These are phyloP conservation scores for Drusus annulatus DNA, from an alignment of 1,140 invertebrate genomes.

Conservation along the genomic window DNA sequence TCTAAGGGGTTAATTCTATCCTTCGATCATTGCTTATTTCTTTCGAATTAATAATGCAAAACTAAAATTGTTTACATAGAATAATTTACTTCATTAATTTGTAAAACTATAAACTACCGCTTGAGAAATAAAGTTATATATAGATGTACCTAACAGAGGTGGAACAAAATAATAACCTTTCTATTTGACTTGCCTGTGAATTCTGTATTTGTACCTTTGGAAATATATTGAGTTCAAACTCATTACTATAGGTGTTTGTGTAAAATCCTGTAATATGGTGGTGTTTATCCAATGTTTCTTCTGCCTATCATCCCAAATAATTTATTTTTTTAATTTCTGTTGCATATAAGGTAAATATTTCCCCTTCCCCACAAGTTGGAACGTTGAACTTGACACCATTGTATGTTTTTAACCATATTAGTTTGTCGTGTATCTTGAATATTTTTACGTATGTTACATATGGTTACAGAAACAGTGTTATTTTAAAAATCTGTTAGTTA, in stretches of 20 bases:
- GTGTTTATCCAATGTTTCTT: background rate
- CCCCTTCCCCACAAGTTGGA: background rate
- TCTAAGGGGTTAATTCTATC: background rate
- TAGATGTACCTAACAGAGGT: background rate
- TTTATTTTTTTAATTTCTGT: background rate
- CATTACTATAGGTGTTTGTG: background rate
- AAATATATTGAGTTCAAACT: too few species aligned
- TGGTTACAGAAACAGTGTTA: conserved; percentile 24
- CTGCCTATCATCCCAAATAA: background rate
- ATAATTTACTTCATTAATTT: background rate
- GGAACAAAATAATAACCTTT: background rate
- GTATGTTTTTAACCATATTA: conserved; percentile 3
- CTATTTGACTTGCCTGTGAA: too few species aligned
- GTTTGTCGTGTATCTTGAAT: conserved; percentile 7
- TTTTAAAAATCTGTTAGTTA: conserved; percentile 34
- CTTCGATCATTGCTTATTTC: background rate
- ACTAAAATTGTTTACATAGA: background rate
- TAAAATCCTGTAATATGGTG: background rate
- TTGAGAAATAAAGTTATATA: background rate
- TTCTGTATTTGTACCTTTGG: too few species aligned
- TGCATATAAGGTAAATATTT: background rate
- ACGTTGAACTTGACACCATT: background rate
- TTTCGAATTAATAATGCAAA: background rate
- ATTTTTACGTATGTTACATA: conserved; percentile 40
- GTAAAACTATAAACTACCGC: background rate